These are phyloP conservation scores for Eupithecia vulgata DNA, from an alignment of 2,888 invertebrate species.

Conservation along the genomic window DNA sequence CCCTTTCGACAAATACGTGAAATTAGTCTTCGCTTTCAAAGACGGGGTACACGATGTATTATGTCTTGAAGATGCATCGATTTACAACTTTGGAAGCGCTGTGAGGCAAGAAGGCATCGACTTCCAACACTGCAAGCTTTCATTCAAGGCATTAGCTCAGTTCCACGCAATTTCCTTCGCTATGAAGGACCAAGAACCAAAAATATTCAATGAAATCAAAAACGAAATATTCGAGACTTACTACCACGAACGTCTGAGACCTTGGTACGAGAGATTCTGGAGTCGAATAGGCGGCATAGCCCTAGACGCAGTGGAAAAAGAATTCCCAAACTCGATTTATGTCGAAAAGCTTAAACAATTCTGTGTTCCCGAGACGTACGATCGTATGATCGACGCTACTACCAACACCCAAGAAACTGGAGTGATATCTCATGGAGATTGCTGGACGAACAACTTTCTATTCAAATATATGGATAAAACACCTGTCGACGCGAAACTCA, in stretches of 20 bases:
- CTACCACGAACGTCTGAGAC: constrained; percentile 78
- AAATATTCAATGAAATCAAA: constrained; percentile 73
- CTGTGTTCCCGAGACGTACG: constrained; percentile 78
- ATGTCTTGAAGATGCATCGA: constrained; percentile 81
- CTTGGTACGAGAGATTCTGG: constrained; percentile 85
- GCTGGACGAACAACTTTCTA: constrained; percentile 90
- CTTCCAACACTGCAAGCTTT: constrained; percentile 75
- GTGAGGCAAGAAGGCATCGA: constrained; percentile 80
- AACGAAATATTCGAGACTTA: constrained; percentile 82
- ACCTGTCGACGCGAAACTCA: constrained; percentile 81
- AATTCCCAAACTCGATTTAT: constrained; percentile 85
- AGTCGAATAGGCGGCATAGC: constrained; percentile 79
- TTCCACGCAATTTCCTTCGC: constrained; percentile 85
- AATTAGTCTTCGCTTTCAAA: constrained; percentile 70
- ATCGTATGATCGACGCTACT: constrained; percentile 75
- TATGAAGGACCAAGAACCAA: constrained; percentile 81
- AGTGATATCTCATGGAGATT: constrained; percentile 88
- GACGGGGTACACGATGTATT: constrained; percentile 84
- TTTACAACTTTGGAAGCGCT: constrained; percentile 73
- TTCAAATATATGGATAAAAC: constrained; percentile 66
- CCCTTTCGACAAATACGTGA: constrained; percentile 80
- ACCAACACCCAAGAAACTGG: constrained; percentile 65
- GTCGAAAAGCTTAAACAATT: constrained; percentile 82
- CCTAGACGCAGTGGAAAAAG: constrained; percentile 86
- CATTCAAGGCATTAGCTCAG: constrained; percentile 81